Base-by-base conservation (phyloP, 2,797 vertebrate genomes). In the Cynopterus sphinx region DNA sequence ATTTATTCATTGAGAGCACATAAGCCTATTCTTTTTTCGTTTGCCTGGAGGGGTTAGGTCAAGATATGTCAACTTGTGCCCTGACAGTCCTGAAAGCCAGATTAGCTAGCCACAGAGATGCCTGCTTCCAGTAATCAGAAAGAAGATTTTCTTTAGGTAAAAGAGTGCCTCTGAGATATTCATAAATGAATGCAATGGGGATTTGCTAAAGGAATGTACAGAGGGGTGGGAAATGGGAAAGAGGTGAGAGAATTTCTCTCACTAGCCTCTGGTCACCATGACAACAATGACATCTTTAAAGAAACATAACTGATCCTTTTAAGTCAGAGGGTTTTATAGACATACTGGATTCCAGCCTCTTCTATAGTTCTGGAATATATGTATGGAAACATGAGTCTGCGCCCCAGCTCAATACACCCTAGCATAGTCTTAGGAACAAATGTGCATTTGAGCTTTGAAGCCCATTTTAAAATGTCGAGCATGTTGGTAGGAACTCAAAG, bases 251-350 rank as follows among this genome's bases (percentile, higher is more conserved):
- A 24, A 7, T 65, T 53, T 61, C 73, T 77, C 55, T 86, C 33
- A 1, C 43, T 71, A 51, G 65, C 59, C 33, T 67, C 67, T 94
- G 71, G 73, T 97, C 31, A 87, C 94, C 90, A 71, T 84, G 85
- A 73, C 77, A 95, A 88, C 77, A 28, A 4, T 5, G 12, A 15
- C 51, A 79, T 46, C 24, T 84, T 84, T 5, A 55, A 57, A 78
- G 77, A 86, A 84, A n/a, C 9, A 16, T 3, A 86, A 55, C 22
- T 41, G 74, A 89, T 86, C 39, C 4, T 46, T 63, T 78, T 90
- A 73, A 79, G 39, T 36, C 26, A 55, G 49, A 90, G 41, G 7
- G 55, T 2, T 31, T 49, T 49, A 49, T 49, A 26, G 57, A n/a
- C 26, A 75, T 13, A 3, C 39, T 4, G 46, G 13, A 33, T 67